A percentile compares a stretch with the other conserved stretches of the same genome.
phyloP scores from a whole-genome alignment of 2,113 vertebrate genomes.

The Rallus limicola region DNA sequence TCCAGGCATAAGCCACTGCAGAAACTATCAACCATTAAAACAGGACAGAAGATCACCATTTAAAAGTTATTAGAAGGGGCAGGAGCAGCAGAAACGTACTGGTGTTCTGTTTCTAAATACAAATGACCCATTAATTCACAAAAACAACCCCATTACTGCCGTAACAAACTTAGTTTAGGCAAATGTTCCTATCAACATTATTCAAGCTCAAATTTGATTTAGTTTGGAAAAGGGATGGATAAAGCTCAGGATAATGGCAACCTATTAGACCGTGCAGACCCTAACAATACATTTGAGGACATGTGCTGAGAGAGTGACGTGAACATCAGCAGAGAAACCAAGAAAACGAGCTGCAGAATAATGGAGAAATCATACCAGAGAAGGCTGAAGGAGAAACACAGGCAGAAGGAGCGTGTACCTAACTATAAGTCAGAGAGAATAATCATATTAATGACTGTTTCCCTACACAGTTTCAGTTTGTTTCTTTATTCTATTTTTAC shows the following conservation, averaged over 20 bases:
- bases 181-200: constrained; percentile 63
- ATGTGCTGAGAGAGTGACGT: constrained; percentile 28
- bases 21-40: constrained; percentile 62
- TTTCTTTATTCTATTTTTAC: constrained; percentile 65
- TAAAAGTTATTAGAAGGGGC: constrained; percentile 67
- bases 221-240: constrained; percentile 56
- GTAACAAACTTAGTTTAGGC: constrained; percentile 48
- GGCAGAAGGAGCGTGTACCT: not conserved
- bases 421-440: not conserved
- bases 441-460: constrained; percentile 65
- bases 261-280: constrained; percentile 54
- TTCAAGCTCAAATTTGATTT: constrained; percentile 74
- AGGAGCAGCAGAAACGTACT: constrained; percentile 39
- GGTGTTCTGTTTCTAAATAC: constrained; percentile 71
- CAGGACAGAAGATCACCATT: constrained; percentile 69
- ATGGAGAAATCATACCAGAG: not conserved
- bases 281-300: constrained; percentile 51
- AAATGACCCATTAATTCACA: constrained; percentile 74
- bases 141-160: constrained; percentile 60
- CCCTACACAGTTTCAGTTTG: constrained; percentile 54
- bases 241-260: constrained; percentile 56
- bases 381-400: not conserved
- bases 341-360: not conserved
- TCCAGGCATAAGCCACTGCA: constrained; percentile 41
- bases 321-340: constrained; percentile 26